These are phyloP conservation scores for Brachyptera risi DNA, from an alignment of 2,888 invertebrate genomes.

Conservation along the genomic window DNA sequence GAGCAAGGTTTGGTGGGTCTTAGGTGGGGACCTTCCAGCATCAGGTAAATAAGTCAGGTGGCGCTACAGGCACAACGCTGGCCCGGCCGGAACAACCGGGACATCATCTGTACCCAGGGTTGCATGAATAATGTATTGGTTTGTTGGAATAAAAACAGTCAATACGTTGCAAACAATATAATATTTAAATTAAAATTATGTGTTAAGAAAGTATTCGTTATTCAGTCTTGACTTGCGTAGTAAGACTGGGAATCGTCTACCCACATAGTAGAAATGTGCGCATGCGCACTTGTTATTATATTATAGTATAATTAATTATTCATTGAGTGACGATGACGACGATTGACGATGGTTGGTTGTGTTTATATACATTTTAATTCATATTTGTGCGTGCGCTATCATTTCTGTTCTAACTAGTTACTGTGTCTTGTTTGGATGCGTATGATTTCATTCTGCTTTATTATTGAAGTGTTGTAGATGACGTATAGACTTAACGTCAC, in stretches of 20 bases:
- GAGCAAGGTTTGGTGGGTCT: too few species aligned
- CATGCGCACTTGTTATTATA: constrained; percentile 15
- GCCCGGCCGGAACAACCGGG: too few species aligned
- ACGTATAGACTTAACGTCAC: neutral
- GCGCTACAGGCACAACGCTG: too few species aligned
- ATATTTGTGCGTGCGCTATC: neutral
- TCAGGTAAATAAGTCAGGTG: too few species aligned
- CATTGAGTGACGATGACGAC: constrained; percentile 18
- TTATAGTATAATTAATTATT: constrained; percentile 19
- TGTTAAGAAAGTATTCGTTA: too few species aligned
- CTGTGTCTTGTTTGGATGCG: too few species aligned
- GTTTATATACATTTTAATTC: constrained; percentile 6
- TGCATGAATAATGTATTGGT: too few species aligned
- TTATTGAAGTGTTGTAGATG: neutral
- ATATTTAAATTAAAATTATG: too few species aligned
- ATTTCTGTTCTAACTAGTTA: constrained; percentile 1
- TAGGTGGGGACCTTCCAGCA: too few species aligned
- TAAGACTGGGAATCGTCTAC: neutral
- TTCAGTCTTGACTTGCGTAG: neutral
- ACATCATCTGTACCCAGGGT: too few species aligned
- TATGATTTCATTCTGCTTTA: neutral
- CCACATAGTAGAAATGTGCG: neutral
- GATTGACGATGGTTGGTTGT: constrained; percentile 17
- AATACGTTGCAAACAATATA: too few species aligned
- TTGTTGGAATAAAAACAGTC: too few species aligned